Evolutionary conservation across 2,113 vertebrate species (phyloP).

Genomic region (Todiramphus saurophagus): DNA sequence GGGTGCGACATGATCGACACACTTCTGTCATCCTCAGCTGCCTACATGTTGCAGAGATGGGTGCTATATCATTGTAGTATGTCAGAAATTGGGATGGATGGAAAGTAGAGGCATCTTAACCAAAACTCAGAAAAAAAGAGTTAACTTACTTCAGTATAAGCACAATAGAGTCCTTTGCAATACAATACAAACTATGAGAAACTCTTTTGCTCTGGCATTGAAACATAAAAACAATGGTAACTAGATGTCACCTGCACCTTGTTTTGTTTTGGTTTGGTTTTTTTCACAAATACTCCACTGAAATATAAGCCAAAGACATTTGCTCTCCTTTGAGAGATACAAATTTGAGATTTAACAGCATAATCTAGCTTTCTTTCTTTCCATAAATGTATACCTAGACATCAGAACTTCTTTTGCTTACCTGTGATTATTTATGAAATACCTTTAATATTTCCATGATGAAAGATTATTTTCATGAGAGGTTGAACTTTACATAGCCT

Average conservation of each 20-base stretch:
- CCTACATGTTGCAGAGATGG: not conserved
- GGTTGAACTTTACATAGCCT: not conserved
- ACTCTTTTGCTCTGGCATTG: not conserved
- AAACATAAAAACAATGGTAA: not conserved
- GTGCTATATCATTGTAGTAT: not conserved
- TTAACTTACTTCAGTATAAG: not conserved
- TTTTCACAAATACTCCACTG: not conserved
- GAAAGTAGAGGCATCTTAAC: not conserved
- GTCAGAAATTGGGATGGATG: not conserved
- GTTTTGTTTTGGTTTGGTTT: not conserved
- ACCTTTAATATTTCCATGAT: not conserved
- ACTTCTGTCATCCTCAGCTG: not conserved
- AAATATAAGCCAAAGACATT: not conserved
- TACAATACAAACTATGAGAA: not conserved
- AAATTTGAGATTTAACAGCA: not conserved
- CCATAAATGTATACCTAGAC: not conserved
- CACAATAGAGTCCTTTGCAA: not conserved
- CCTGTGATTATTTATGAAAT: not conserved
- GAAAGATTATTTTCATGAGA: not conserved
- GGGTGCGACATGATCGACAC: not conserved
- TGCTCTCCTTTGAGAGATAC: not conserved
- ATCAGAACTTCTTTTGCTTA: not conserved
- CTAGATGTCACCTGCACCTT: not conserved
- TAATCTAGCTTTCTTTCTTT: not conserved
- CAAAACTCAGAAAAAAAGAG: not conserved